These are phyloP conservation scores for Litocranius walleri DNA, from an alignment of 2,113 vertebrate species.

Conservation along the genomic window DNA sequence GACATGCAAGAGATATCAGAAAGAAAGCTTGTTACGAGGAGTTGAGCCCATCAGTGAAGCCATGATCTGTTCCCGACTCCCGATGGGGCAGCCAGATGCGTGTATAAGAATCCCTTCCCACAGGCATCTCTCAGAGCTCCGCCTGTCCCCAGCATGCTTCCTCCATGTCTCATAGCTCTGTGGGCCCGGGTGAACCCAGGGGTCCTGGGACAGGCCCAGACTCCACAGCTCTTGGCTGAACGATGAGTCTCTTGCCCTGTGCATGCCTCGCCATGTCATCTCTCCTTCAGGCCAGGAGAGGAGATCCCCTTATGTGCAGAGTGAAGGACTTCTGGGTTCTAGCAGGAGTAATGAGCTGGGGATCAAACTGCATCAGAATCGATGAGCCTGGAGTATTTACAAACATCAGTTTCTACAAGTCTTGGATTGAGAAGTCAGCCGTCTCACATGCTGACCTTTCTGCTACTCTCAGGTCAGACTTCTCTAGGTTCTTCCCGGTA, in stretches of 20 bases:
- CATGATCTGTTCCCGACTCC: background rate
- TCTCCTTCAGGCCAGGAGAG: background rate
- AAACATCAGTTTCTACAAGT: slow-evolving; percentile 29
- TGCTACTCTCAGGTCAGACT: background rate
- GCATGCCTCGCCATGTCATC: background rate
- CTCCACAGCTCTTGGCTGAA: background rate
- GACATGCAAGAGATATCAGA: background rate
- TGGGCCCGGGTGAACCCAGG: background rate
- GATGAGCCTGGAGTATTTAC: background rate
- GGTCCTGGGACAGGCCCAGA: background rate
- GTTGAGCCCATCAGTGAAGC: background rate
- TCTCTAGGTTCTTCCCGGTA: background rate
- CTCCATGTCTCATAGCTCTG: background rate
- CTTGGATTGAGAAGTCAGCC: slow-evolving; percentile 12
- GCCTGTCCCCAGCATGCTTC: background rate
- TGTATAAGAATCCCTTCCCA: background rate
- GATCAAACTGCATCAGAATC: background rate
- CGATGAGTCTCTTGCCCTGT: background rate
- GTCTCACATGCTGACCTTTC: background rate
- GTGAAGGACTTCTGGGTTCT: slow-evolving; percentile 23
- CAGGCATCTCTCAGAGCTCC: background rate
- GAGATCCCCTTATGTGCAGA: background rate
- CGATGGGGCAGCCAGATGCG: background rate
- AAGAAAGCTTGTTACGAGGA: background rate
- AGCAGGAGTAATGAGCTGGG: background rate